A percentile compares a stretch with the other conserved stretches of the same genome.
These are phyloP conservation scores for Eumerus sabulonum DNA, from an alignment of 2,888 invertebrate genomes.

Conservation along the genomic window DNA sequence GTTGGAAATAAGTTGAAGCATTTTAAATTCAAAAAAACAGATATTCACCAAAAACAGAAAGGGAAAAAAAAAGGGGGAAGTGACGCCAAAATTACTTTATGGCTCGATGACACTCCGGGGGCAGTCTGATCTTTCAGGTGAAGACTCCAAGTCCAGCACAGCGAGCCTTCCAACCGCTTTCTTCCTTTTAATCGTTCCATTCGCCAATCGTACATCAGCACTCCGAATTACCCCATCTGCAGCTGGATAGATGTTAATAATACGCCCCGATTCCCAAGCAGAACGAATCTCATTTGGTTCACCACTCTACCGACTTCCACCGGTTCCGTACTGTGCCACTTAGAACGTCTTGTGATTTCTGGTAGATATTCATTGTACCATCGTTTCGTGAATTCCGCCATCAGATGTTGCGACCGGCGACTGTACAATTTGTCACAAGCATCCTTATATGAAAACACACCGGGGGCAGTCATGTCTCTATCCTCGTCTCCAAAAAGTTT, in stretches of 20 bases:
- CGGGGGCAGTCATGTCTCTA: slow-evolving; percentile 3
- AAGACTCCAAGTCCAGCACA: no score
- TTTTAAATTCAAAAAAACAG: no score
- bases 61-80: background rate
- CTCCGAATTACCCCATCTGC: slow-evolving; percentile 7
- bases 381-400: background rate
- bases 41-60: no score
- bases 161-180: no score
- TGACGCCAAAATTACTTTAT: no score
- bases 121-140: background rate
- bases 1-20: background rate
- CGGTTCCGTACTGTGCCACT: background rate
- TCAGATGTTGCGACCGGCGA: no score
- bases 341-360: no score
- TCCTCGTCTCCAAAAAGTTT: no score
- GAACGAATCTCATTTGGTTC: background rate
- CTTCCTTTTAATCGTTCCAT: no score
- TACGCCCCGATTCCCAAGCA: no score
- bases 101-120: slow-evolving; percentile 5
- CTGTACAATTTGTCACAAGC: background rate
- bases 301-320: background rate
- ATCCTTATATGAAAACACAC: background rate
- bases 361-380: background rate
- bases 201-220: background rate
- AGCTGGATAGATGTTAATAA: slow-evolving; percentile 1